Conservation (phyloP, 2,797 vertebrate species). For the Parauchenoglanis punctatus region DNA sequence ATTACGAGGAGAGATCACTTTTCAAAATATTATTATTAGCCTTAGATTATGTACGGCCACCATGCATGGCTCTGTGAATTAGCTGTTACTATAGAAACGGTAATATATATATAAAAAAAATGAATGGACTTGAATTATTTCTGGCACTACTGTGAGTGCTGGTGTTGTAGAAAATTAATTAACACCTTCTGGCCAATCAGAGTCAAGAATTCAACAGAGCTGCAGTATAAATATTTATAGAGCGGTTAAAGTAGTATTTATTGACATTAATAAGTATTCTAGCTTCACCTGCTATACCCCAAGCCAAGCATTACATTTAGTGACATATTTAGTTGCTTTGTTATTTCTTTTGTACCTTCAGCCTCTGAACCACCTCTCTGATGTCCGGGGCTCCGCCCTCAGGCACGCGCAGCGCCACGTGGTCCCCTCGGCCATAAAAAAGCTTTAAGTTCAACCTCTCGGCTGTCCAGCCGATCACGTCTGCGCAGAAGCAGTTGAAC, state of each 20-base stretch:
- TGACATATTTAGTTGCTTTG: background rate
- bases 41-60: background rate
- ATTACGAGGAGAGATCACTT: background rate
- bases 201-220: background rate
- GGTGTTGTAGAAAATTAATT: background rate
- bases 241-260: background rate
- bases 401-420: constrained; percentile 77
- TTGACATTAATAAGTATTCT: background rate
- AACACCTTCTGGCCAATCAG: background rate
- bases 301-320: background rate
- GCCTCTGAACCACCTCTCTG: constrained; percentile 86
- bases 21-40: background rate
- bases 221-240: background rate
- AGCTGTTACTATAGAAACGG: background rate
- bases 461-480: constrained; percentile 91
- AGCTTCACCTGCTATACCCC: background rate
- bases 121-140: background rate
- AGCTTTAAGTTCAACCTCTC: constrained; percentile 83
- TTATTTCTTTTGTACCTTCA: constrained; percentile 79
- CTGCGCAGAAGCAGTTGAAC: constrained; percentile 90
- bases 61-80: background rate
- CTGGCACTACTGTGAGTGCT: background rate
- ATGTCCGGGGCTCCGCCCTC: constrained; percentile 83
- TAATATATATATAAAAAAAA: too few relatives aligned
- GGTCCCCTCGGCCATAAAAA: constrained; percentile 89